Evolutionary conservation across 2,888 invertebrate species (phyloP).

Genomic region (Ctenicera cuprea): DNA sequence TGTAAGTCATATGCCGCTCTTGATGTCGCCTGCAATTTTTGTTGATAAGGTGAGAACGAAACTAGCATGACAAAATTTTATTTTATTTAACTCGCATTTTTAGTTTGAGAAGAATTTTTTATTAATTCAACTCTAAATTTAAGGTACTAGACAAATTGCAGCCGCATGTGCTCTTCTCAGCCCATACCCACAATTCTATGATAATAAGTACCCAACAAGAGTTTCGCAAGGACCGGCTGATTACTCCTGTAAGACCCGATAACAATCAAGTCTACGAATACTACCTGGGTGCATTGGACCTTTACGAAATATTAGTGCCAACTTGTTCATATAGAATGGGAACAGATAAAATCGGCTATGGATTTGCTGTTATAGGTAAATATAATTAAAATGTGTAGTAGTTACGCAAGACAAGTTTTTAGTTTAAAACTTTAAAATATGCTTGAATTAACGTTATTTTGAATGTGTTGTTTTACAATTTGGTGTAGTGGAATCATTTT

Average conservation of each 20-base stretch:
- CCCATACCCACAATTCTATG: conserved; percentile 81
- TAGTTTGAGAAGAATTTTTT: too few relatives aligned
- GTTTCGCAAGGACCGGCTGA: conserved; percentile 64
- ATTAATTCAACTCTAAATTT: conserved; percentile 45
- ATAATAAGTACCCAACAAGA: conserved; percentile 72
- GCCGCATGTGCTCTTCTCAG: conserved; percentile 83
- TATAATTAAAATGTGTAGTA: background rate
- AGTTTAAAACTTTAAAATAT: too few relatives aligned
- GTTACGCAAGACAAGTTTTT: too few relatives aligned
- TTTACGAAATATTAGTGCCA: conserved; percentile 90
- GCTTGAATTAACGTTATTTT: too few relatives aligned
- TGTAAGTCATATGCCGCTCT: conserved; percentile 84
- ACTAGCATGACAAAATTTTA: too few relatives aligned
- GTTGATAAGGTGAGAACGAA: conserved; percentile 72
- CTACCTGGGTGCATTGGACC: conserved; percentile 71
- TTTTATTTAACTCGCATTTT: too few relatives aligned
- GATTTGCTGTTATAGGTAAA: conserved; percentile 85
- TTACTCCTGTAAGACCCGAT: conserved; percentile 64
- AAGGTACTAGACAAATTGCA: conserved; percentile 79
- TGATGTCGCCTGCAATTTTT: conserved; percentile 74
- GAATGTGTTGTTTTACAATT: too few relatives aligned
- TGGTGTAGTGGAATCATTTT: too few relatives aligned
- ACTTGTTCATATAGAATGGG: conserved; percentile 99
- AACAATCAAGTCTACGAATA: conserved; percentile 71
- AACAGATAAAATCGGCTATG: conserved; percentile 88